phyloP scores from a whole-genome alignment of 2,113 vertebrate species.

The Onychostoma macrolepis region DNA sequence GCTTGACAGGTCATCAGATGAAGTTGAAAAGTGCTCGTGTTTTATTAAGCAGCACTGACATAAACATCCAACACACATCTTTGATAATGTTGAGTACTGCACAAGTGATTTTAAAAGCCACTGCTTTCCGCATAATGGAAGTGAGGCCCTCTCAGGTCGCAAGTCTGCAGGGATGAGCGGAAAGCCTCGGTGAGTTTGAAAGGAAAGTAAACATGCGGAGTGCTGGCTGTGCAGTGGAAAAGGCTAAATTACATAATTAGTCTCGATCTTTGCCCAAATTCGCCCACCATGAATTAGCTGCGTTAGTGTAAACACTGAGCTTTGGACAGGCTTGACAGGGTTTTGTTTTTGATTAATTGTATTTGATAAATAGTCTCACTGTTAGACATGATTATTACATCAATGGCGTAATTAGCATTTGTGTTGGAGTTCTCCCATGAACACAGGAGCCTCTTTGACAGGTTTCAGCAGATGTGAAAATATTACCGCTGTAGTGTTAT shows the following conservation, averaged over 20 bases:
- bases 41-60: conserved; percentile 28
- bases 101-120: conserved; percentile 24
- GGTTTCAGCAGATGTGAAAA: conserved; percentile 53
- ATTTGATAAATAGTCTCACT: conserved; percentile 70
- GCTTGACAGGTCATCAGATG: conserved; percentile 30
- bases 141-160: conserved; percentile 17
- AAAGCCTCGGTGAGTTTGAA: background rate
- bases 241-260: conserved; percentile 64
- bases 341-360: conserved; percentile 73
- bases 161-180: conserved; percentile 16
- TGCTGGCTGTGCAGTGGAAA: conserved; percentile 29
- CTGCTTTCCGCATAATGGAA: conserved; percentile 25
- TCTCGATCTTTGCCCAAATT: conserved; percentile 64
- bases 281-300: conserved; percentile 63
- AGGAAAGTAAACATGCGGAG: conserved; percentile 19
- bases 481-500: conserved; percentile 3
- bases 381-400: conserved; percentile 71
- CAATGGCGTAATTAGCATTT: conserved; percentile 67
- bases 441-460: conserved; percentile 48
- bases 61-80: conserved; percentile 6
- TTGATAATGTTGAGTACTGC: conserved; percentile 14
- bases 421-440: conserved; percentile 57
- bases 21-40: conserved; percentile 15
- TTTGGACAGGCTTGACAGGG: conserved; percentile 64
- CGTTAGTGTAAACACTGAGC: conserved; percentile 66